Percentiles rank a stretch among this genome's conserved stretches.
Conservation (phyloP, 2,113 vertebrate species). For the Colinus virginianus region DNA sequence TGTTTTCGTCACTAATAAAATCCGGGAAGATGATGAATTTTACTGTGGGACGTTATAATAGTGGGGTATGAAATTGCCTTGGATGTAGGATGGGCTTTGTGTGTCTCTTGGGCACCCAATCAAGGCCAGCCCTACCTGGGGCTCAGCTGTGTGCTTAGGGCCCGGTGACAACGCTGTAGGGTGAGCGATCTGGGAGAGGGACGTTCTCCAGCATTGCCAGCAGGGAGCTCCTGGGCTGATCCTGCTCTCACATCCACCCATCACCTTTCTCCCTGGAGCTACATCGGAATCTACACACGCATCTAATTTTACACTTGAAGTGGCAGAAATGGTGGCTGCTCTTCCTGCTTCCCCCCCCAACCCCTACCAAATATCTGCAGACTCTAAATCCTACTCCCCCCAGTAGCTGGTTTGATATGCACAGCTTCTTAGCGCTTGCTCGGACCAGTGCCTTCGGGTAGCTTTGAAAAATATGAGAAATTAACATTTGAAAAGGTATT, state of each 20-base stretch:
- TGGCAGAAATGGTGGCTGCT: neutral
- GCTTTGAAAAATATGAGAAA: constrained; percentile 67
- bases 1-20: neutral
- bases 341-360: neutral
- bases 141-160: neutral
- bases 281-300: neutral
- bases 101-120: neutral
- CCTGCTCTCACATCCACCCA: neutral
- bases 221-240: neutral
- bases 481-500: constrained; percentile 75
- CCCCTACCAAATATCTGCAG: neutral
- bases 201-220: neutral
- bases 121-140: neutral
- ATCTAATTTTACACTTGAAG: constrained; percentile 49
- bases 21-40: neutral
- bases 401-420: neutral
- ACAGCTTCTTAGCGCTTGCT: neutral
- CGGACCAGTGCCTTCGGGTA: constrained; percentile 53
- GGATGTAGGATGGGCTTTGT: neutral
- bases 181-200: neutral
- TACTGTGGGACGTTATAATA: neutral
- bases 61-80: neutral
- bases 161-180: neutral
- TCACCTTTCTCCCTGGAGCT: neutral
- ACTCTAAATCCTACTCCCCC: neutral